phyloP scores from a whole-genome alignment of 2,888 invertebrate genomes.

The Volucella zonaria region DNA sequence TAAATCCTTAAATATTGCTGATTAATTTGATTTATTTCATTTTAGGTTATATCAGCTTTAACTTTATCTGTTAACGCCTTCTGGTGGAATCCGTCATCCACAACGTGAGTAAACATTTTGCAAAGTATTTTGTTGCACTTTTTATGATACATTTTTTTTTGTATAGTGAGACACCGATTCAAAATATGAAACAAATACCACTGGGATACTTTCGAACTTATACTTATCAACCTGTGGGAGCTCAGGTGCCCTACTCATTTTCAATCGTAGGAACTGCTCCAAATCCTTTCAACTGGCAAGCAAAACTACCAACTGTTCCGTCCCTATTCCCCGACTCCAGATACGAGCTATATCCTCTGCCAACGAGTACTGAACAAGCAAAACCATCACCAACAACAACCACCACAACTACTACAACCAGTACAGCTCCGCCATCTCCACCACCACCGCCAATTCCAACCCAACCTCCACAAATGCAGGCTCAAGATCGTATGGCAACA shows the following conservation, averaged over 20 bases:
- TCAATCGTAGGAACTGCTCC: slow-evolving; percentile 76
- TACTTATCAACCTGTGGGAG: slow-evolving; percentile 80
- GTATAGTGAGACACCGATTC: slow-evolving; percentile 65
- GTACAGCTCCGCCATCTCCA: slow-evolving; percentile 65
- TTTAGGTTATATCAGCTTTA: slow-evolving; percentile 45
- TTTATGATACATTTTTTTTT: too few relatives aligned
- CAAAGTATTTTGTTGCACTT: background rate
- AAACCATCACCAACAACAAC: slow-evolving; percentile 43
- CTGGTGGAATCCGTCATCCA: slow-evolving; percentile 60
- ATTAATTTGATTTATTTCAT: background rate
- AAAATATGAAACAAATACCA: slow-evolving; percentile 79
- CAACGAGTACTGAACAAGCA: slow-evolving; percentile 53
- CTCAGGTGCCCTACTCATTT: slow-evolving; percentile 76
- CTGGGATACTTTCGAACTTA: slow-evolving; percentile 82
- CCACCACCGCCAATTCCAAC: slow-evolving; percentile 69
- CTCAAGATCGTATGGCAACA: slow-evolving; percentile 52
- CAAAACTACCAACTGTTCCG: slow-evolving; percentile 75
- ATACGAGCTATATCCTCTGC: slow-evolving; percentile 76
- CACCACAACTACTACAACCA: slow-evolving; percentile 69
- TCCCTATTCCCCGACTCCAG: slow-evolving; percentile 75
- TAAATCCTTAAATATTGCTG: background rate
- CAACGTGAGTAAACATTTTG: slow-evolving; percentile 41
- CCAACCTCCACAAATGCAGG: slow-evolving; percentile 34
- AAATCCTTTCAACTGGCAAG: slow-evolving; percentile 61
- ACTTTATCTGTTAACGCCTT: slow-evolving; percentile 30